Conservation (phyloP, 1,140 invertebrate species). For the Homarus americanus region DNA sequence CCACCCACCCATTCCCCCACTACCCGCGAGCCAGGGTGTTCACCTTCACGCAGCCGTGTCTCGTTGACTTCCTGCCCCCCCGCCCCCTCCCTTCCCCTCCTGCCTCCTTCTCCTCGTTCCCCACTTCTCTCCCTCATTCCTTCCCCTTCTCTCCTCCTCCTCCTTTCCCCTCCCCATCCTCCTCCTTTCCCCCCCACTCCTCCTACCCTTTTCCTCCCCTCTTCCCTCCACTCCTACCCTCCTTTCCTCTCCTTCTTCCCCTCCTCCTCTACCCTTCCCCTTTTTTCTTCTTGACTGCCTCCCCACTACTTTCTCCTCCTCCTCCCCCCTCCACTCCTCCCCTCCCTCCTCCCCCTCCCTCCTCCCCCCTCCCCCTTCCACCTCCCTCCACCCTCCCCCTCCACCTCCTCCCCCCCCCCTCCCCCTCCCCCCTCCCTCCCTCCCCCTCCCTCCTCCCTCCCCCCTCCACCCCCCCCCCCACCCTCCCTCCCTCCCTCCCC, state of each 20-base stretch:
- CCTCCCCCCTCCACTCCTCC: background rate
- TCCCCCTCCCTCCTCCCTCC: background rate
- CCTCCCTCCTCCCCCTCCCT: background rate
- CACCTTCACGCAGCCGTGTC: too few relatives aligned
- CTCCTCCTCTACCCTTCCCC: background rate
- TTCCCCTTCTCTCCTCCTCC: background rate
- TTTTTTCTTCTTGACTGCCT: background rate
- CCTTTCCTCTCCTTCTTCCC: background rate
- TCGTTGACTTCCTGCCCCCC: too few relatives aligned
- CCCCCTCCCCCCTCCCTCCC: background rate
- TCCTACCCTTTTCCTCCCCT: background rate
- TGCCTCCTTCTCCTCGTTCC: too few relatives aligned
- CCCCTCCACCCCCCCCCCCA: background rate
- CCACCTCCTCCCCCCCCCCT: background rate
- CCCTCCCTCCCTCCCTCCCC: background rate
- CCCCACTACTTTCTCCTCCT: background rate
- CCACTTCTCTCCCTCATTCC: too few relatives aligned
- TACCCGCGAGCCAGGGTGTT: too few relatives aligned
- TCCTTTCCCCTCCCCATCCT: background rate
- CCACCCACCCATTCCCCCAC: too few relatives aligned
- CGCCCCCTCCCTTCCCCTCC: too few relatives aligned
- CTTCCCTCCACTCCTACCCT: background rate
- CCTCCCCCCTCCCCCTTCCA: too few relatives aligned
- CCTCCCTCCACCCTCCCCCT: background rate
- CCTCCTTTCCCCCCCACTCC: background rate